Conservation (phyloP, 2,797 vertebrate genomes). For the Oreonectes daqikongensis region DNA sequence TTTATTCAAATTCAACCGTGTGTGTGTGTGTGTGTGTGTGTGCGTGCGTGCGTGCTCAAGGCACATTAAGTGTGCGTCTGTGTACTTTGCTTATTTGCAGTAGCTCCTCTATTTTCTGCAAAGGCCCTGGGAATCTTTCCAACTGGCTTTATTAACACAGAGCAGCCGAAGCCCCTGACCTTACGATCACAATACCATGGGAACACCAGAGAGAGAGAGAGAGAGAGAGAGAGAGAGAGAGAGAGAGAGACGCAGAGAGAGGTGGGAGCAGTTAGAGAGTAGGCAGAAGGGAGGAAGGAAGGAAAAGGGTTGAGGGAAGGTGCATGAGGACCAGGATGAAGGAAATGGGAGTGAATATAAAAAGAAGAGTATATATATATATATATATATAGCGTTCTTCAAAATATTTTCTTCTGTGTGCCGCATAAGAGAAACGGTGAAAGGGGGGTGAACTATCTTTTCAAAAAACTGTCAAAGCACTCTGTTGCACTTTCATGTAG, state of each 20-base stretch:
- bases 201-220: slow-evolving; percentile 47
- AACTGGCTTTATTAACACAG: slow-evolving; percentile 62
- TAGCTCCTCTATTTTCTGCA: slow-evolving; percentile 50
- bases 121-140: slow-evolving; percentile 62
- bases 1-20: neutral
- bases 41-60: slow-evolving; percentile 29
- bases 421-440: no score
- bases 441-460: no score
- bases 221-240: slow-evolving; percentile 18
- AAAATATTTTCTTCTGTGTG: neutral
- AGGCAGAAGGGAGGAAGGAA: slow-evolving; percentile 26
- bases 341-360: slow-evolving; percentile 21
- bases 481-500: neutral
- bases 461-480: neutral
- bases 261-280: neutral
- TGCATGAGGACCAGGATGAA: slow-evolving; percentile 29
- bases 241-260: neutral
- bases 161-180: slow-evolving; percentile 52
- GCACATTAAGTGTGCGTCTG: slow-evolving; percentile 30
- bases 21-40: slow-evolving; percentile 27
- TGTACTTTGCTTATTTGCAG: slow-evolving; percentile 43
- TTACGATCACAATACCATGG: slow-evolving; percentile 52
- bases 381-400: no score
- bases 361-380: neutral
- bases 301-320: slow-evolving; percentile 33